Evolutionary conservation across 2,888 invertebrate genomes (phyloP).

Genomic region (Cryptocheilus praepositus): DNA sequence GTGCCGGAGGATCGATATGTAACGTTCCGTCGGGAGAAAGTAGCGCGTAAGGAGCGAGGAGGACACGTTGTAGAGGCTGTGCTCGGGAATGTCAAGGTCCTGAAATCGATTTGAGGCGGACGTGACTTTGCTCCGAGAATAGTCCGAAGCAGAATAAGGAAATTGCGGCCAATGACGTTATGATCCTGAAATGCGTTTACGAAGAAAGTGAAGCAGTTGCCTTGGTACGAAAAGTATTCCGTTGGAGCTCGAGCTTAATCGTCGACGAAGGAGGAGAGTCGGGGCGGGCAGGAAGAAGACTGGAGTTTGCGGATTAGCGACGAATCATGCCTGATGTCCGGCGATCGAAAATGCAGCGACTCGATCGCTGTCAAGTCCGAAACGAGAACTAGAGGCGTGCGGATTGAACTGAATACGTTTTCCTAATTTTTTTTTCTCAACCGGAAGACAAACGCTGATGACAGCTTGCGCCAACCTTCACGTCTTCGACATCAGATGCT

Average conservation of each 20-base stretch:
- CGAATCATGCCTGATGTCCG: not conserved
- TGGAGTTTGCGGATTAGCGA: not conserved
- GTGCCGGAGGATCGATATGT: too few species aligned
- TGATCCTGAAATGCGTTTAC: slow-evolving; percentile 15
- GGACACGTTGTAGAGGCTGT: too few species aligned
- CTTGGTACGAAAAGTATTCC: not conserved
- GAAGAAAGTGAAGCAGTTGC: slow-evolving; percentile 13
- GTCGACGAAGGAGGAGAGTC: not conserved
- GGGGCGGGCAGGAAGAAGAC: not conserved
- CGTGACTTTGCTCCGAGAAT: too few species aligned
- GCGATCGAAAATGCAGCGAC: not conserved
- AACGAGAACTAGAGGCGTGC: slow-evolving; percentile 1
- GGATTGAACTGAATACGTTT: not conserved
- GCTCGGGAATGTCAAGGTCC: too few species aligned
- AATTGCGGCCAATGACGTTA: too few species aligned
- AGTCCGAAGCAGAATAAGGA: too few species aligned
- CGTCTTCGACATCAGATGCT: not conserved
- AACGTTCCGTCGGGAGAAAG: too few species aligned
- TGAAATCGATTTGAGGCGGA: too few species aligned
- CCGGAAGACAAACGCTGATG: not conserved
- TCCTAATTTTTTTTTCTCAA: not conserved
- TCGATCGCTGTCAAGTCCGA: not conserved
- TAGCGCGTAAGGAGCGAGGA: too few species aligned
- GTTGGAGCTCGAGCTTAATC: slow-evolving; percentile 1
- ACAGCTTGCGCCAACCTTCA: too few species aligned